phyloP scores from a whole-genome alignment of 2,888 invertebrate genomes.

The Dexiosoma caninum region DNA sequence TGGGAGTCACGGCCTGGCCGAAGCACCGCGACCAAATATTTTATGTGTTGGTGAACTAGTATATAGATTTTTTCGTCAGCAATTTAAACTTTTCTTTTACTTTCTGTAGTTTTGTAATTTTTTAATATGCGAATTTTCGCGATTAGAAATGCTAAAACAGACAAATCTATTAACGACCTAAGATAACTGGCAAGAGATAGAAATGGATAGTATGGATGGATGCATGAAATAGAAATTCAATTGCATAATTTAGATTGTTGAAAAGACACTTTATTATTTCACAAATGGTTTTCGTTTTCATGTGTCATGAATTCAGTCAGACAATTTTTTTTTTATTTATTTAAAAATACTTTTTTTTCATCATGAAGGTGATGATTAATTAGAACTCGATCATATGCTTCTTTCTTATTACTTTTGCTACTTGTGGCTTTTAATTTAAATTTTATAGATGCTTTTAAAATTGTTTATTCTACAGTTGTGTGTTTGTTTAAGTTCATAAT shows the following conservation, averaged over 20 bases:
- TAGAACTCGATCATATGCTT: conserved; percentile 44
- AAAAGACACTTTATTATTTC: neutral
- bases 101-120: no score
- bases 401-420: neutral
- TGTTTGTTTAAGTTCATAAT: conserved; percentile 5
- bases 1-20: no score
- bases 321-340: neutral
- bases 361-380: conserved; percentile 41
- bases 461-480: conserved; percentile 4
- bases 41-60: no score
- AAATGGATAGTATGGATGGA: no score
- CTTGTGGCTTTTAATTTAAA: conserved; percentile 11
- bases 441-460: neutral
- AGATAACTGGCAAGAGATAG: no score
- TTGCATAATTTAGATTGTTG: neutral
- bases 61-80: no score
- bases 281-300: neutral
- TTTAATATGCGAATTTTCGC: no score
- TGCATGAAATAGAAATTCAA: no score
- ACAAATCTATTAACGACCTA: no score
- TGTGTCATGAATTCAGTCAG: neutral
- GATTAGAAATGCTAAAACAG: no score
- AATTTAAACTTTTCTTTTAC: no score
- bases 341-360: neutral
- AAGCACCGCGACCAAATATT: no score